Base-by-base conservation (phyloP, 2,888 invertebrate species). In the Mellilla xanthometata region DNA sequence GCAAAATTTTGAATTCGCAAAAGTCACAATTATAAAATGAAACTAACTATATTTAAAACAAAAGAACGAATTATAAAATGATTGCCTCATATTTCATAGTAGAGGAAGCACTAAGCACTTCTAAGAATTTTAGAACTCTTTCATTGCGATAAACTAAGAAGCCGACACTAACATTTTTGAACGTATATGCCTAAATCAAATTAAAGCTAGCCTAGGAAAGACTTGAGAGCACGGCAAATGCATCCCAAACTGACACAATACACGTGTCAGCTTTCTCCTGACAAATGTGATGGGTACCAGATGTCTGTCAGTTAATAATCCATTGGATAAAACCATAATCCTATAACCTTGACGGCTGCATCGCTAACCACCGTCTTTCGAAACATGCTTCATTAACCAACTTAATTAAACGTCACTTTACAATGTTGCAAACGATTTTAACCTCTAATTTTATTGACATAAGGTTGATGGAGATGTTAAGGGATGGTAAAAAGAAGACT, bases 291-390 rank as follows among this genome's bases (percentile, higher is more conserved):
- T 30, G 12, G 12, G 41, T 15, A 44, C 41, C 49, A 49, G 39
- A 39, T 43, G 49, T 22, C 45, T 50, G 41, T 42, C 45, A 41
- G 23, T 31, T 31, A 29, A 36, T 49, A 49, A 50, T 50, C 41
- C 45, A 45, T 31, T 29, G 38, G 28, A 38, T 49, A 23, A 41
- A 11, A 12, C 29, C 23, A 23, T 50, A 41, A 50, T 50, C 45
- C 27, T 12, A 23, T 38, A 45, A 35, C 41, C 41, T 45, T 42
- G 34, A 26, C 11, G 43, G 39, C 33, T 50, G 49, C 49, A 50
- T 45, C 38, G 32, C 19, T 31, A 33, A 29, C 38, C 43, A 28
- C 30, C 32, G 40, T 38, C 40, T 46, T 45, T 38, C 15, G 35
- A 46, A 40, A 27, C 38, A 8, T 23, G 12, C 38, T 40, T 34